Base-by-base conservation (phyloP, 2,797 vertebrate species). In the Salarias fasciatus region DNA sequence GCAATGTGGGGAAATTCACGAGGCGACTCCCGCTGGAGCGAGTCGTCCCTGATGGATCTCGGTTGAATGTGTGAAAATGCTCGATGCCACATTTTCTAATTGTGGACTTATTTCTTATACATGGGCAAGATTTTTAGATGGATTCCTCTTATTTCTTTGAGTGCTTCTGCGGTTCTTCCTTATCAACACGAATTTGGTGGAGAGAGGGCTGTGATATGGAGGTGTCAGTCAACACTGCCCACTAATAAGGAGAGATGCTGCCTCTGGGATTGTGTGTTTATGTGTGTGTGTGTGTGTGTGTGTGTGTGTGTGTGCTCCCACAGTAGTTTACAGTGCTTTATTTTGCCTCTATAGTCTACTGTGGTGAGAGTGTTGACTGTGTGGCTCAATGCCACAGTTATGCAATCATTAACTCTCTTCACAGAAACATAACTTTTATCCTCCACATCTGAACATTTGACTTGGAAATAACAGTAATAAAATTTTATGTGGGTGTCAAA, bases 141-240 rank as follows among this genome's bases (percentile, higher is more conserved):
- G 7, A 40, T 41, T 56, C 46, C n/a, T n/a, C n/a, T n/a, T n/a
- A n/a, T 7, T 2, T 42, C 3, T 41, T 36, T 37, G 18, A 44
- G 35, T 30, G 29, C 15, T 43, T 33, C 0, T 8, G 5, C 0
- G 10, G 5, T 38, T 53, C 12, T 35, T 53, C 8, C 8, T 53
- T 42, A 48, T 72, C 18, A 62, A 18, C 29, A 36, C 40, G 24
- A 36, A 46, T 53, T 37, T 54, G 49, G 40, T 48, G 69, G 44
- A 45, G 43, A 69, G 47, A 65, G 61, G 62, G n/a, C 53, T 44
- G 24, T 74, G 60, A 70, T 81, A 58, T 67, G 62, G 51, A 76
- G 68, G 76, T 76, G 79, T 66, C 63, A 58, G 72, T 83, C 82
- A 80, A 65, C 80, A 80, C 56, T 68, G 71, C 80, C 72, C 73